phyloP scores from a whole-genome alignment of 2,888 invertebrate genomes.

The Agrilus cyanescens region DNA sequence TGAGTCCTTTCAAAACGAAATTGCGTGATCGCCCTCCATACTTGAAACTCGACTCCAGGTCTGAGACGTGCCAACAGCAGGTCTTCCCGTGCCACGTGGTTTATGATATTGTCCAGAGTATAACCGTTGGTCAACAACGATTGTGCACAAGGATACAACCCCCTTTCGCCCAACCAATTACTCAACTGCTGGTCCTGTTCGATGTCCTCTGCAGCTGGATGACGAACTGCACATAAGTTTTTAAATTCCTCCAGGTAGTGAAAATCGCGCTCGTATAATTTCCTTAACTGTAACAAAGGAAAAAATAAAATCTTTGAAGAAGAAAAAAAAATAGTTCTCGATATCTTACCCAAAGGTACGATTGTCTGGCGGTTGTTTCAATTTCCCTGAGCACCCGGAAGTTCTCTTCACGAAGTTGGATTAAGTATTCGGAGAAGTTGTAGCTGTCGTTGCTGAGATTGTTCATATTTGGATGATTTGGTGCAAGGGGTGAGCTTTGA shows the following conservation, averaged over 20 bases:
- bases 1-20: conserved; percentile 36
- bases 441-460: conserved; percentile 31
- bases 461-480: conserved; percentile 49
- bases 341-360: conserved; percentile 60
- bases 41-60: conserved; percentile 69
- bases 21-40: conserved; percentile 72
- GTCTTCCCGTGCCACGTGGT: conserved; percentile 71
- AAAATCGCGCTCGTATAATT: conserved; percentile 23
- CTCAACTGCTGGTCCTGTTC: conserved; percentile 46
- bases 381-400: conserved; percentile 51
- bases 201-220: conserved; percentile 27
- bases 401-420: conserved; percentile 25
- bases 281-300: conserved; percentile 22
- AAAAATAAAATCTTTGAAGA: not conserved
- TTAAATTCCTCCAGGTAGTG: conserved; percentile 21
- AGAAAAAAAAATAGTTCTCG: not conserved
- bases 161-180: conserved; percentile 59
- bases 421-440: conserved; percentile 19
- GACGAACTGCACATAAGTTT: conserved; percentile 25
- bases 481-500: conserved; percentile 44
- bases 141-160: conserved; percentile 55
- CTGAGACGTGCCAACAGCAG: conserved; percentile 65
- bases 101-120: conserved; percentile 66
- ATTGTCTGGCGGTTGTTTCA: conserved; percentile 61
- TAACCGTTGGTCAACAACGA: conserved; percentile 64